phyloP scores from a whole-genome alignment of 2,113 vertebrate genomes.

The Pangasianodon gigas region DNA sequence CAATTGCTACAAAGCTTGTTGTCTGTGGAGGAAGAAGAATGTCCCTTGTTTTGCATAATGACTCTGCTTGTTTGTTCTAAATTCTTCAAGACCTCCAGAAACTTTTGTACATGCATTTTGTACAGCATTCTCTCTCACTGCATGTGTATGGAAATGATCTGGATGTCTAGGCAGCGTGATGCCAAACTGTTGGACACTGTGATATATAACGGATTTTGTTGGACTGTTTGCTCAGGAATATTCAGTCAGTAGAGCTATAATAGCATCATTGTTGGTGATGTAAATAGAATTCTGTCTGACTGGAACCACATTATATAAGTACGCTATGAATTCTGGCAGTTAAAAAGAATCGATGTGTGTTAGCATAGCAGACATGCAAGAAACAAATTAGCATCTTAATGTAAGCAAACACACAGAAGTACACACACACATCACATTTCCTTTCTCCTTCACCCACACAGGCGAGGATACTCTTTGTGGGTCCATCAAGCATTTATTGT shows the following conservation, averaged over 20 bases:
- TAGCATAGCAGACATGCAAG: not conserved
- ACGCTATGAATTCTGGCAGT: not conserved
- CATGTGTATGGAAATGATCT: not conserved
- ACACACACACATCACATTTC: not conserved
- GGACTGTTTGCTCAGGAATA: not conserved
- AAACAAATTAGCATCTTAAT: conserved; percentile 4
- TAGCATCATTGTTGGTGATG: not conserved
- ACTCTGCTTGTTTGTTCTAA: not conserved
- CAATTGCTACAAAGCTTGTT: conserved; percentile 11
- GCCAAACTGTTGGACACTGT: not conserved
- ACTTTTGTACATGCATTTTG: not conserved
- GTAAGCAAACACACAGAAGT: conserved; percentile 8
- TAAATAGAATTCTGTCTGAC: not conserved
- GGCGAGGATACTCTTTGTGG: not conserved
- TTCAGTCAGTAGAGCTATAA: not conserved
- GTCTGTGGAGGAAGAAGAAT: conserved; percentile 20
- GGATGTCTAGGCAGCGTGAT: not conserved
- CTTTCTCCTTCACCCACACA: conserved; percentile 4
- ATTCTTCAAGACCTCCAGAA: not conserved
- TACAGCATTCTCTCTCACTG: not conserved
- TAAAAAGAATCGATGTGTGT: not conserved
- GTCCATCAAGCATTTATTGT: not conserved
- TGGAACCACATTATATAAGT: not conserved
- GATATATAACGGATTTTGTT: not conserved
- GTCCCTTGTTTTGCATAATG: conserved; percentile 7